Percentiles rank a stretch among this genome's conserved stretches.
Conservation (phyloP, 2,888 invertebrate species). For the Darwinula stevensoni region DNA sequence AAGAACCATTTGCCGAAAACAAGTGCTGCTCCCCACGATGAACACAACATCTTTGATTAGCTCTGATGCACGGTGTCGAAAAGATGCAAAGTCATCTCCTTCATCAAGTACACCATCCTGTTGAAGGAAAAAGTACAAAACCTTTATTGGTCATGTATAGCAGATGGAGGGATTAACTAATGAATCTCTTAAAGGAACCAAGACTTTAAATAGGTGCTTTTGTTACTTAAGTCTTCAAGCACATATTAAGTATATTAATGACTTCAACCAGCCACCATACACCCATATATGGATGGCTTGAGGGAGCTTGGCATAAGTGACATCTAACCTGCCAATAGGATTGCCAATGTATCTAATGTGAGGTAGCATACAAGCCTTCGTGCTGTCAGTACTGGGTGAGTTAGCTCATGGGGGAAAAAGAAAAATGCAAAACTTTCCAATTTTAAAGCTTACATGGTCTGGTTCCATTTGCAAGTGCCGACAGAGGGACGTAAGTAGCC, state of each 20-base stretch:
- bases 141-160: too few relatives aligned
- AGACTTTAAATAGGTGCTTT: too few relatives aligned
- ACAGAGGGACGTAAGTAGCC: slow-evolving; percentile 61
- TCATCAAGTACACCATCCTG: slow-evolving; percentile 48
- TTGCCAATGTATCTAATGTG: too few relatives aligned
- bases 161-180: too few relatives aligned
- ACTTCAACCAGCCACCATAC: too few relatives aligned
- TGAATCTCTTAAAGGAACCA: too few relatives aligned
- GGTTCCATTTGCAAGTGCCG: slow-evolving; percentile 87
- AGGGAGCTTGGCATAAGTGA: background rate
- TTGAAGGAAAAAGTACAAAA: slow-evolving; percentile 9
- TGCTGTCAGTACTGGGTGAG: background rate
- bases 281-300: background rate
- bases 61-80: slow-evolving; percentile 60
- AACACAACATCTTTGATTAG: slow-evolving; percentile 88
- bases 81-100: slow-evolving; percentile 53
- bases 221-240: too few relatives aligned
- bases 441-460: slow-evolving; percentile 31
- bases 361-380: background rate
- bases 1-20: slow-evolving; percentile 80
- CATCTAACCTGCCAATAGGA: too few relatives aligned
- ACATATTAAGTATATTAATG: too few relatives aligned
- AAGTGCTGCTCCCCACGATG: slow-evolving; percentile 69
- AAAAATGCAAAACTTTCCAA: background rate
- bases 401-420: background rate